These are phyloP conservation scores for Calephelis perditalis DNA, from an alignment of 2,888 invertebrate species.

Conservation along the genomic window DNA sequence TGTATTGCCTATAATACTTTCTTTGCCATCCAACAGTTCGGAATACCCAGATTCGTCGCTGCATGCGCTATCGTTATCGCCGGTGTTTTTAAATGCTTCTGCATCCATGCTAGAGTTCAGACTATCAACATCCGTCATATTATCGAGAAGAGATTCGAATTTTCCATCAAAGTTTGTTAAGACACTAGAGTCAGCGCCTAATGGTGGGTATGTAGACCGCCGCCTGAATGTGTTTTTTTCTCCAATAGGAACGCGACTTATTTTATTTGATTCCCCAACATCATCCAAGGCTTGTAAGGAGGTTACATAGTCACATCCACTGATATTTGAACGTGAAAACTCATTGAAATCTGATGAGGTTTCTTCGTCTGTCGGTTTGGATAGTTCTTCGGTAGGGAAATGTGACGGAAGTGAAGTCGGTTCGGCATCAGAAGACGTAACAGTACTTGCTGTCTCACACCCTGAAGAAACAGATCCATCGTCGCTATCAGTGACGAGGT, in stretches of 20 bases:
- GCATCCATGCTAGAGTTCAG: constrained; percentile 60
- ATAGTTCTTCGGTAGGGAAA: constrained; percentile 58
- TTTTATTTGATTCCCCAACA: constrained; percentile 43
- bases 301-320: not conserved
- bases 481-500: constrained; percentile 81
- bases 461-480: constrained; percentile 88
- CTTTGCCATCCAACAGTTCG: constrained; percentile 81
- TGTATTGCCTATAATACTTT: constrained; percentile 69
- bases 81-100: constrained; percentile 70
- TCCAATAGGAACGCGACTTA: constrained; percentile 70
- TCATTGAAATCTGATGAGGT: not conserved
- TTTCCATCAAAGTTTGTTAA: constrained; percentile 53
- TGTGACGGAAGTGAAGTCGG: constrained; percentile 66
- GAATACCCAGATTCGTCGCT: constrained; percentile 96
- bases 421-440: constrained; percentile 75
- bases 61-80: constrained; percentile 88
- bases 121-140: constrained; percentile 59
- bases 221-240: constrained; percentile 63
- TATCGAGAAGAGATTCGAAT: constrained; percentile 65
- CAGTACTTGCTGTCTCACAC: constrained; percentile 76
- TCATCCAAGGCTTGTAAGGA: not conserved
- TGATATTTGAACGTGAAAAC: not conserved
- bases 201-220: constrained; percentile 66
- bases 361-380: not conserved
- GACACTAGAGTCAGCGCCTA: constrained; percentile 46